phyloP scores from a whole-genome alignment of 1,140 invertebrate species.

The Trachymyrmex cornetzi region DNA sequence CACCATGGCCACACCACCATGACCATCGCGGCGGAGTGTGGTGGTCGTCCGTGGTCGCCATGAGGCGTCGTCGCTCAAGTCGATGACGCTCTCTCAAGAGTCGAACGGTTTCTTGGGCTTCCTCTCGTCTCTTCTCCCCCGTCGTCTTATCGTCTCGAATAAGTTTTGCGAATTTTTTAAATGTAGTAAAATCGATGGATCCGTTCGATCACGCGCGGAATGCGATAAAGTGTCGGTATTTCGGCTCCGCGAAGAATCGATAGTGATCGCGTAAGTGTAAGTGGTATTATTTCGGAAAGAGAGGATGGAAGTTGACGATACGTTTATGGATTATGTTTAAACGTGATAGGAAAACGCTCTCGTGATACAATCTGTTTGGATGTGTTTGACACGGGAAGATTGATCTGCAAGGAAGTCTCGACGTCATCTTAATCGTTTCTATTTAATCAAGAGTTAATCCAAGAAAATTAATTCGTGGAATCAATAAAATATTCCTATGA shows the following conservation, averaged over 20 bases:
- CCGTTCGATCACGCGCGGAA: slow-evolving; percentile 20
- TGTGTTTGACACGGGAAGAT: slow-evolving; percentile 16
- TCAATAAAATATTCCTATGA: background rate
- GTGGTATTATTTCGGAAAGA: background rate
- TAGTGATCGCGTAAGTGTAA: slow-evolving; percentile 29
- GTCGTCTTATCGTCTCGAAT: background rate
- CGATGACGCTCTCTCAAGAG: slow-evolving; percentile 58
- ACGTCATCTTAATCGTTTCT: background rate
- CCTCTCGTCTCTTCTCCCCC: background rate
- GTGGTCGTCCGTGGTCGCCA: slow-evolving; percentile 65
- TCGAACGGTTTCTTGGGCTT: slow-evolving; percentile 14
- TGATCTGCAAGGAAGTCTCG: background rate
- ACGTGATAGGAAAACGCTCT: background rate
- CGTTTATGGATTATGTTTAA: slow-evolving; percentile 43
- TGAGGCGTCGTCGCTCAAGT: slow-evolving; percentile 69
- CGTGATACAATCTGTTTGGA: slow-evolving; percentile 8
- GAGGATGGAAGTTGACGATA: slow-evolving; percentile 7
- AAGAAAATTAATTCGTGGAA: background rate
- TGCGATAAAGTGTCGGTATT: slow-evolving; percentile 26
- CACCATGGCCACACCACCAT: slow-evolving; percentile 82
- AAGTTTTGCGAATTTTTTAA: background rate
- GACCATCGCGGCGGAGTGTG: slow-evolving; percentile 68
- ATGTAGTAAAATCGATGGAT: slow-evolving; percentile 32
- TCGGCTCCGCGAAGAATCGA: background rate
- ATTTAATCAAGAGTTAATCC: background rate